A percentile compares a stretch with the other conserved stretches of the same genome.
These are phyloP conservation scores for Grammomys dolichurus DNA, from an alignment of 2,113 vertebrate genomes.

Conservation along the genomic window DNA sequence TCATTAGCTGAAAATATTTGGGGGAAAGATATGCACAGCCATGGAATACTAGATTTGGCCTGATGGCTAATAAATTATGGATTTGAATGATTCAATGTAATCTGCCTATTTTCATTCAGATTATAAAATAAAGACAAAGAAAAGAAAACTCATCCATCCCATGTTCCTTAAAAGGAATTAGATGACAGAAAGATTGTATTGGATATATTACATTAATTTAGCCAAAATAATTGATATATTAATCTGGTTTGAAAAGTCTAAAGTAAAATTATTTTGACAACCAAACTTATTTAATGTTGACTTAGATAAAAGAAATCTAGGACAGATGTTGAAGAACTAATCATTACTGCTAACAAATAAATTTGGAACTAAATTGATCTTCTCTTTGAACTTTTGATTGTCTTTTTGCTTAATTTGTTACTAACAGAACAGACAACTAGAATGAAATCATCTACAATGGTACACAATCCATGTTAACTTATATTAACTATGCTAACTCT, in stretches of 20 bases:
- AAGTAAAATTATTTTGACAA: neutral
- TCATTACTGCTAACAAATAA: neutral
- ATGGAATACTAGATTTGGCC: neutral
- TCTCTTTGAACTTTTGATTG: neutral
- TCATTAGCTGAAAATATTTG: neutral
- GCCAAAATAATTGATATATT: neutral
- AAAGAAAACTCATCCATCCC: neutral
- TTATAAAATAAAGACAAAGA: neutral
- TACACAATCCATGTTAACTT: neutral
- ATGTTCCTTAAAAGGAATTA: neutral
- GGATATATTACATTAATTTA: neutral
- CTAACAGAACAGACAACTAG: neutral
- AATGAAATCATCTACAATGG: neutral
- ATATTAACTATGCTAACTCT: neutral
- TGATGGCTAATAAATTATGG: neutral
- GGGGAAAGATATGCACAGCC: neutral
- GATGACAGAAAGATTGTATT: neutral
- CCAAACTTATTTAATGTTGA: neutral
- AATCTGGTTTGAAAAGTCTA: neutral
- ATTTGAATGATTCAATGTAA: accelerated
- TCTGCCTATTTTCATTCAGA: neutral
- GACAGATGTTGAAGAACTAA: neutral
- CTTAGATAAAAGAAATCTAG: neutral
- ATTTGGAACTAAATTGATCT: neutral
- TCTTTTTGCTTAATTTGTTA: neutral